Evolutionary conservation across 2,888 invertebrate species (phyloP).

Genomic region (Nomada goodeniana): DNA sequence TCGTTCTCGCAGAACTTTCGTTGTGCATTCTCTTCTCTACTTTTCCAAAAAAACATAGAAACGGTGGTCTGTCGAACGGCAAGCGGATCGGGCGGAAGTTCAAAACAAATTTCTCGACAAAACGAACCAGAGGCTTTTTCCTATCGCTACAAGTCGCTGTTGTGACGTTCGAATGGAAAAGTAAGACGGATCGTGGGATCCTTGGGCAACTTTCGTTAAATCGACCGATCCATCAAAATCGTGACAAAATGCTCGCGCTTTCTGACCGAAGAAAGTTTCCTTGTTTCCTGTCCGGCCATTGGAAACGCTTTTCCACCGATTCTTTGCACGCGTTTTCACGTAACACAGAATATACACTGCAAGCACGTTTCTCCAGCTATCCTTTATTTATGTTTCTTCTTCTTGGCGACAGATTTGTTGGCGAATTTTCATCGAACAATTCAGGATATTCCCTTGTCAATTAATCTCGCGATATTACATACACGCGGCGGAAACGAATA

Average conservation of each 20-base stretch:
- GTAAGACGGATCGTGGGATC: conserved; percentile 71
- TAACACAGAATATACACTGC: background rate
- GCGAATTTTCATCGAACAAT: conserved; percentile 6
- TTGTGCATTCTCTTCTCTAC: too few relatives aligned
- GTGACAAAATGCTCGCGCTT: conserved; percentile 45
- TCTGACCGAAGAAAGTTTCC: conserved; percentile 12
- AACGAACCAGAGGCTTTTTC: conserved; percentile 3
- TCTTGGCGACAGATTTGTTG: background rate
- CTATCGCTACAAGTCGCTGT: conserved; percentile 60
- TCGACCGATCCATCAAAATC: conserved; percentile 61
- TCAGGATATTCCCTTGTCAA: too few relatives aligned
- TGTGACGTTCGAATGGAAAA: conserved; percentile 71
- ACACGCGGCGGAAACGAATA: too few relatives aligned
- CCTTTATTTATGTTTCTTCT: background rate
- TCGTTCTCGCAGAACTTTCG: background rate
- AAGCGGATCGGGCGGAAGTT: background rate
- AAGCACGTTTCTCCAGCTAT: background rate
- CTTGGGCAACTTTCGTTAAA: conserved; percentile 29
- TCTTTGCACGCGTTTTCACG: conserved; percentile 11
- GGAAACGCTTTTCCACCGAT: background rate
- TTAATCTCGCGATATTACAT: too few relatives aligned
- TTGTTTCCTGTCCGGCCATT: conserved; percentile 29
- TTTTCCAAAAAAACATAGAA: too few relatives aligned
- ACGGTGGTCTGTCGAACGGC: too few relatives aligned
- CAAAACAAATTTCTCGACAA: conserved; percentile 34